Evolutionary conservation across 2,113 vertebrate species (phyloP).

Genomic region (Apistogramma diplotaenia): DNA sequence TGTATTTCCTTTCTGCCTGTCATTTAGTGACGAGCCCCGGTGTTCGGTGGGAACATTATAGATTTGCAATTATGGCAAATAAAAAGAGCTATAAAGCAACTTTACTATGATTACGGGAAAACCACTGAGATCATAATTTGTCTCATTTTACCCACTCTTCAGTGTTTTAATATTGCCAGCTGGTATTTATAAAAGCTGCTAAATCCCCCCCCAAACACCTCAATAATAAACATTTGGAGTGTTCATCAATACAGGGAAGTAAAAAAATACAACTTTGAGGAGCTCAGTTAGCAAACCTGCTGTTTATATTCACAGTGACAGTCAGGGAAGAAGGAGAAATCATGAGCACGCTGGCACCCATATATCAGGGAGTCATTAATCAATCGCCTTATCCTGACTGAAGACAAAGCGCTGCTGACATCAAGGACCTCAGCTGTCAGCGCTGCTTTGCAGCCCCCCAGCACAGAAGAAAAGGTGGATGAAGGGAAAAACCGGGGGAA

Average conservation of each 20-base stretch:
- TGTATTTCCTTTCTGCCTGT: background rate
- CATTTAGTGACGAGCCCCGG: background rate
- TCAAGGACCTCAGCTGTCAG: slow-evolving; percentile 36
- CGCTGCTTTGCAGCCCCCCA: slow-evolving; percentile 9
- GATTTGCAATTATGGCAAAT: background rate
- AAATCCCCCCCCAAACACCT: too few species aligned
- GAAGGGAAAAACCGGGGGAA: background rate
- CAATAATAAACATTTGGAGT: background rate
- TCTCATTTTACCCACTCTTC: background rate
- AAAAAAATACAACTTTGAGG: background rate
- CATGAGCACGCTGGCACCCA: background rate
- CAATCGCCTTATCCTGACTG: slow-evolving; percentile 28
- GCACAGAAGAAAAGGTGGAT: background rate
- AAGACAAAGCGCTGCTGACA: slow-evolving; percentile 43
- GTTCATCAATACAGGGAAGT: background rate
- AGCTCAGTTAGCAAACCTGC: background rate
- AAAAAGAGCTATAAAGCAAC: background rate
- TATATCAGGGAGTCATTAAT: slow-evolving; percentile 45
- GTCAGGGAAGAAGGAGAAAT: background rate
- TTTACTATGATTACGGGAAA: background rate
- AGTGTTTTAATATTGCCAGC: background rate
- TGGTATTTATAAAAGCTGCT: too few species aligned
- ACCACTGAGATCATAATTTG: background rate
- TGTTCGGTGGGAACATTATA: background rate
- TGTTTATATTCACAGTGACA: background rate